phyloP scores from a whole-genome alignment of 1,140 invertebrate species.

The Conopomorpha cramerella region DNA sequence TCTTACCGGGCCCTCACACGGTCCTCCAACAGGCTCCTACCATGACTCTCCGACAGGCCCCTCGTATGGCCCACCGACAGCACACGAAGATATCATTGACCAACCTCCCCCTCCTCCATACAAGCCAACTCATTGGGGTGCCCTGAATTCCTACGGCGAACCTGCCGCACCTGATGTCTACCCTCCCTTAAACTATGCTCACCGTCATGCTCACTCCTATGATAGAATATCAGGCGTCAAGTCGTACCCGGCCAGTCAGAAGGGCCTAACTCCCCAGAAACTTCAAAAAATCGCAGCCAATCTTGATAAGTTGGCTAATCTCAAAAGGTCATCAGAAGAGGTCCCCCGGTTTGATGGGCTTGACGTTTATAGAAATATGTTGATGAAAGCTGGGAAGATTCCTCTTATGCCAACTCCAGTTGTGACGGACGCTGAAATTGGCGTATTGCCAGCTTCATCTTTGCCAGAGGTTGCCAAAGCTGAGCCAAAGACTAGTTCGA shows the following conservation, averaged over 20 bases:
- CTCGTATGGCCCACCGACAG: constrained; percentile 4
- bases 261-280: constrained; percentile 32
- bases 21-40: neutral
- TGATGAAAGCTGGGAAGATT: constrained; percentile 26
- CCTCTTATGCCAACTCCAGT: constrained; percentile 32
- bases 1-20: neutral
- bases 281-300: constrained; percentile 36
- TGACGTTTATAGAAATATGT: constrained; percentile 21
- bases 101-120: constrained; percentile 26
- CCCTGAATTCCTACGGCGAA: constrained; percentile 39
- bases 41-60: constrained; percentile 5
- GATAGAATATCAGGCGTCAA: constrained; percentile 26
- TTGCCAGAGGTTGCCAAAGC: constrained; percentile 17
- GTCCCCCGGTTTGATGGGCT: constrained; percentile 22
- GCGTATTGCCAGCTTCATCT: constrained; percentile 35
- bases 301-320: constrained; percentile 19
- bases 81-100: constrained; percentile 11
- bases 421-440: constrained; percentile 37
- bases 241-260: constrained; percentile 13
- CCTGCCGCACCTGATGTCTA: constrained; percentile 30
- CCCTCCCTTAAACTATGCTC: constrained; percentile 32
- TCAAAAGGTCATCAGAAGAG: constrained; percentile 33
- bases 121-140: constrained; percentile 32
- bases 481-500: constrained; percentile 3
- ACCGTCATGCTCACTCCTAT: constrained; percentile 20